Conservation (phyloP, 2,797 vertebrate species). For the Psittacula echo region DNA sequence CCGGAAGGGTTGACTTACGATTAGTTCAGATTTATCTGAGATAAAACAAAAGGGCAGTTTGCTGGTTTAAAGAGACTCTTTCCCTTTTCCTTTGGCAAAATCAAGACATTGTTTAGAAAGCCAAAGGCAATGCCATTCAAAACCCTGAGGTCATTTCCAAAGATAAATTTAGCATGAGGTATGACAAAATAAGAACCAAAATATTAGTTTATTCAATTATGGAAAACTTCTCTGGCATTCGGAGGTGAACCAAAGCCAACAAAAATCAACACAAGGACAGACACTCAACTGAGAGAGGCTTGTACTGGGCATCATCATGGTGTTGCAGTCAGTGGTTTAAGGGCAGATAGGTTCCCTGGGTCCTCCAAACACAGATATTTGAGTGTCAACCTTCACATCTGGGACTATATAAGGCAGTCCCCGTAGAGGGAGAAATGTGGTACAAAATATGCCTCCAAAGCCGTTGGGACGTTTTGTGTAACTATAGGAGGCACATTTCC, state of each 20-base stretch:
- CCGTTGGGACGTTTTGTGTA: neutral
- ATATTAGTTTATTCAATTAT: neutral
- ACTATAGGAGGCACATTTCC: neutral
- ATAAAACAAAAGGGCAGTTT: slow-evolving; percentile 72
- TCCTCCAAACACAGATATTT: neutral
- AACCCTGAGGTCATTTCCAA: slow-evolving; percentile 73
- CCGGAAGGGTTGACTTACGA: slow-evolving; percentile 74
- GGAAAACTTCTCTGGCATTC: neutral
- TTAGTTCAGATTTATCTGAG: slow-evolving; percentile 72
- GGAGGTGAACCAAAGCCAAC: neutral
- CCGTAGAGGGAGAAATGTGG: neutral
- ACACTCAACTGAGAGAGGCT: neutral
- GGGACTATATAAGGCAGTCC: neutral
- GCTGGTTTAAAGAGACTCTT: slow-evolving; percentile 72
- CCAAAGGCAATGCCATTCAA: slow-evolving; percentile 56
- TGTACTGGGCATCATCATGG: accelerated
- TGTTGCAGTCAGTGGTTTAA: neutral
- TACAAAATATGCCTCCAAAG: neutral
- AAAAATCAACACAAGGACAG: neutral
- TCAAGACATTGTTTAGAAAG: slow-evolving; percentile 73
- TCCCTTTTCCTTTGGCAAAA: slow-evolving; percentile 76
- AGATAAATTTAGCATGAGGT: slow-evolving; percentile 12
- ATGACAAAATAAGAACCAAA: neutral
- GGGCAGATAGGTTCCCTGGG: too few relatives aligned
- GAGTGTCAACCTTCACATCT: neutral